Conservation (phyloP, 2,888 invertebrate species). For the Thymelicus sylvestris region DNA sequence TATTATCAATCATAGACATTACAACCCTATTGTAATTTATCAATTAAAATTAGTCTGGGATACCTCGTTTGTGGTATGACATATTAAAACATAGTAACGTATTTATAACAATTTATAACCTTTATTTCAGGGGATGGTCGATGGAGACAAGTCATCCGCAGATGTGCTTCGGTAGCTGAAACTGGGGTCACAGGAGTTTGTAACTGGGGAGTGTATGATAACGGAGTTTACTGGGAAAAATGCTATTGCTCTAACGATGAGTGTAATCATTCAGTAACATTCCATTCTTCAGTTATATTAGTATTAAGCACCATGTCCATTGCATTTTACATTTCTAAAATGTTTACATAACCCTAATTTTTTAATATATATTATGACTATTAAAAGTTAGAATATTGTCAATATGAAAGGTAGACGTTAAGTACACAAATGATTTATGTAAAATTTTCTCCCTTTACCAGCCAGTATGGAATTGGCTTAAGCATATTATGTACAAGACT, state of each 20-base stretch:
- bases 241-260: slow-evolving; percentile 97
- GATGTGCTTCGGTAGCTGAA: slow-evolving; percentile 95
- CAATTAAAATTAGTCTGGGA: no score
- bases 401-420: no score
- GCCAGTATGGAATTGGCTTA: background rate
- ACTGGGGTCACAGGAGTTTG: slow-evolving; percentile 97
- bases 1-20: no score
- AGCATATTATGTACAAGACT: no score
- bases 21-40: no score
- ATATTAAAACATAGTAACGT: no score
- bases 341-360: background rate
- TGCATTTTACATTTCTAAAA: slow-evolving; percentile 4
- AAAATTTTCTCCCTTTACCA: no score
- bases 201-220: slow-evolving; percentile 97
- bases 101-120: no score
- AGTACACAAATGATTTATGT: background rate
- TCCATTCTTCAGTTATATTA: slow-evolving; percentile 52
- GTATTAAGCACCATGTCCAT: slow-evolving; percentile 16
- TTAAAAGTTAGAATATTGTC: no score
- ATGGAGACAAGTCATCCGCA: slow-evolving; percentile 95
- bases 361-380: background rate
- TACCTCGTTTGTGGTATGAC: no score
- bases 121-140: slow-evolving; percentile 93
- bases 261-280: slow-evolving; percentile 86
- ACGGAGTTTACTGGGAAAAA: slow-evolving; percentile 98